Percentiles rank a stretch among this genome's conserved stretches.
Conservation (phyloP, 1,140 invertebrate species). For the Rhopalosiphum padi region DNA sequence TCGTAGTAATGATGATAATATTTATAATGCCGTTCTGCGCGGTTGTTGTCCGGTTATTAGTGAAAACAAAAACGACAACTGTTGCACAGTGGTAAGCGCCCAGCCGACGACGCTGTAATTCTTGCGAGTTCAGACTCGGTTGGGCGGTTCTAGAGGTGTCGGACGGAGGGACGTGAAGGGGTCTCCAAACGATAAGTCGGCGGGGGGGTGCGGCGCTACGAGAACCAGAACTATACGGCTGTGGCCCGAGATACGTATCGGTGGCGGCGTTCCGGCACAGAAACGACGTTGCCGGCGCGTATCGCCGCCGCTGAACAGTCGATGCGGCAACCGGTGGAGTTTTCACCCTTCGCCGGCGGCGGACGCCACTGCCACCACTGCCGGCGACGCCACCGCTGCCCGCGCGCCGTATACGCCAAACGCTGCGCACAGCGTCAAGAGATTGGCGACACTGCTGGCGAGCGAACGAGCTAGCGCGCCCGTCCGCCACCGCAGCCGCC, state of each 20-base stretch:
- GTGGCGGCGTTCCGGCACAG: neutral
- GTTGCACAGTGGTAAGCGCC: neutral
- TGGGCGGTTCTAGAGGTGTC: neutral
- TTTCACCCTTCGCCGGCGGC: constrained; percentile 35
- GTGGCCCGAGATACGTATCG: neutral
- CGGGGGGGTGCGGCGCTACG: neutral
- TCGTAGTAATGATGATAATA: neutral
- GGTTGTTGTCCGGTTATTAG: neutral
- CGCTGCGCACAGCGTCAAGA: neutral
- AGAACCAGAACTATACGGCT: neutral
- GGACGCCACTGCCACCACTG: neutral
- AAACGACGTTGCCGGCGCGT: constrained; percentile 24
- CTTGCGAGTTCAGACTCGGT: neutral
- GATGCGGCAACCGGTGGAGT: constrained; percentile 44
- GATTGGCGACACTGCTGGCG: constrained; percentile 54
- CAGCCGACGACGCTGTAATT: too few species aligned
- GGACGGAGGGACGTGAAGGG: neutral
- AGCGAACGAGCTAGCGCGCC: neutral
- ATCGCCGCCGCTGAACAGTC: neutral
- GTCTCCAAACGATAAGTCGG: neutral
- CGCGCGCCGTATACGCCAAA: neutral
- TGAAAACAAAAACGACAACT: neutral
- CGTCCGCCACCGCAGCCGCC: constrained; percentile 4
- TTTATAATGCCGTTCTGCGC: neutral
- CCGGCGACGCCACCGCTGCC: neutral